Evolutionary conservation across 2,888 invertebrate species (phyloP), one percentile per base, ranked within the genome.

Genomic region (Helobdella robusta): DNA sequence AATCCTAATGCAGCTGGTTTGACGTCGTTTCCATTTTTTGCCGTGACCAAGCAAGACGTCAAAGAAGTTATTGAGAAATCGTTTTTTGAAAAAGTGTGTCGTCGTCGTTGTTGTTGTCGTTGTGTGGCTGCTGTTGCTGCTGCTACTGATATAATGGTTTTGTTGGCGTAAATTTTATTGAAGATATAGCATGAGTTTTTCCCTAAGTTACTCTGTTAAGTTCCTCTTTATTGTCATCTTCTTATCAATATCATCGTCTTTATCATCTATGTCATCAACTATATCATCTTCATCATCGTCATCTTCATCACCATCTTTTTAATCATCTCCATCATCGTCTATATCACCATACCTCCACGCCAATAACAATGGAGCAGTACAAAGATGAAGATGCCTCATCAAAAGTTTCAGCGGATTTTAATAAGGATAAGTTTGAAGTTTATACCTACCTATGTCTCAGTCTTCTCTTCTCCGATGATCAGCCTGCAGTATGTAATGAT

Each of bases 41-140:
- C 56, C n/a, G 28, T 56, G 5, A n/a, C n/a, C 25, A 56, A 56
- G n/a, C 56, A n/a, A 56, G 56, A 56, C 28, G 32, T 28, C n/a
- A n/a, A 28, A 30, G 32, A 56, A 30, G 28, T 25, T n/a, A 56
- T 56, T 56, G 6, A 30, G n/a, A 56, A 30, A 30, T 28, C 56
- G 28, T 56, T 56, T 18, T 30, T 30, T 56, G 32, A 30, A 1
- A 56, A 56, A 32, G 56, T 56, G 8, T n/a, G 18, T 11, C 25
- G 48, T 48, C 6, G 15, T 8, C 3, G 20, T 40, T n/a, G n/a
- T n/a, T n/a, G n/a, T n/a, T n/a, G n/a, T n/a, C n/a, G n/a, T n/a
- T n/a, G n/a, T n/a, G n/a, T n/a, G n/a, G n/a, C n/a, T n/a, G n/a
- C n/a, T n/a, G n/a, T n/a, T n/a, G n/a, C n/a, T n/a, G n/a, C n/a